Evolutionary conservation across 2,797 vertebrate genomes (phyloP).

Genomic region (Threskiornis aethiopicus): DNA sequence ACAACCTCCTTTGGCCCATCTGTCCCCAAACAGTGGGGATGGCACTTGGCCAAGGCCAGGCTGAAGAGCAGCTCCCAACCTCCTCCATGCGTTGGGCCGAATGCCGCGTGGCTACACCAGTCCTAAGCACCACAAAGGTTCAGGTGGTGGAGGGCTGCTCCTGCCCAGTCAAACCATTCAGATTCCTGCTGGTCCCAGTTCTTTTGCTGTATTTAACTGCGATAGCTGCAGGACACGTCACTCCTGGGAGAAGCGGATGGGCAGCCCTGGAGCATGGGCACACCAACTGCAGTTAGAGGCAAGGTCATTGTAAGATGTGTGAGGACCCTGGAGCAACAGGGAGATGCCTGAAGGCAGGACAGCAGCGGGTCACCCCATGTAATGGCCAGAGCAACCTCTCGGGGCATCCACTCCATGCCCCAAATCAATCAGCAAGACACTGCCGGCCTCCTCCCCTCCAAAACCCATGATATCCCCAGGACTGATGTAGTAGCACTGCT

Average conservation of each 20-base stretch:
- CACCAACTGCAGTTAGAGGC: neutral
- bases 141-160: neutral
- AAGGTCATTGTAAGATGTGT: neutral
- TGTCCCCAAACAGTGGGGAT: neutral
- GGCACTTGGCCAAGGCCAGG: neutral
- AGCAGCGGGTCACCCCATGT: neutral
- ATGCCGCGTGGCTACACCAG: accelerated
- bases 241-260: neutral
- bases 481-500: neutral
- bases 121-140: neutral
- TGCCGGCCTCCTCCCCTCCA: neutral
- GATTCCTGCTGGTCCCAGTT: neutral
- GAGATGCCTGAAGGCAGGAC: neutral
- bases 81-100: neutral
- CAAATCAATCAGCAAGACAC: accelerated
- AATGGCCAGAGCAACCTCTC: too few species aligned
- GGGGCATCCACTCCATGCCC: accelerated
- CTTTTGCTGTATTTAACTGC: neutral
- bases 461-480: neutral
- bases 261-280: neutral
- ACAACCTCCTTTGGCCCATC: neutral
- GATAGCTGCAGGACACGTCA: accelerated
- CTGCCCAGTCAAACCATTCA: neutral
- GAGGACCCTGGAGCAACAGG: neutral
- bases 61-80: neutral